Evolutionary conservation across 2,113 vertebrate genomes (phyloP).

Genomic region (Cyanoramphus novaezelandiae): DNA sequence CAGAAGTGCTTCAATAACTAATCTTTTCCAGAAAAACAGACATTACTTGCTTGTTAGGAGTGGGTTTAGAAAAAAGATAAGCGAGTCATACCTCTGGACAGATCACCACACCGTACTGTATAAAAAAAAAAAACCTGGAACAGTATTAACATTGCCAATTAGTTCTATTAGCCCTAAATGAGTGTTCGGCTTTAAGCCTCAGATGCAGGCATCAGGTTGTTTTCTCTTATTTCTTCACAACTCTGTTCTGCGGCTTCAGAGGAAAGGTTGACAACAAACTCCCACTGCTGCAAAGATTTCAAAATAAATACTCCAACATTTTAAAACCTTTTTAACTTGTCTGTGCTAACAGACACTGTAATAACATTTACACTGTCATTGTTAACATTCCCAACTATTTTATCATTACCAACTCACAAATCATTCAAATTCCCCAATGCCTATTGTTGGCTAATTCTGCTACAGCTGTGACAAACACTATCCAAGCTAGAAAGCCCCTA

Average conservation of each 20-base stretch:
- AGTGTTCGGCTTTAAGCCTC: background rate
- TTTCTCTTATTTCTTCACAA: background rate
- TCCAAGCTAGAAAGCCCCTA: background rate
- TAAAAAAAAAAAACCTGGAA: background rate
- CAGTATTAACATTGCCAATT: background rate
- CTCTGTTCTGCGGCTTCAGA: background rate
- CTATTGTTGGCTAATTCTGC: background rate
- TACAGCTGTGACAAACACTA: background rate
- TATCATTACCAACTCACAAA: background rate
- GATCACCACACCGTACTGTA: fast-evolving
- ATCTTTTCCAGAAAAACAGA: background rate
- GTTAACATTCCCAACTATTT: background rate
- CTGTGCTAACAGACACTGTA: background rate
- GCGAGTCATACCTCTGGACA: background rate
- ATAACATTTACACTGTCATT: background rate
- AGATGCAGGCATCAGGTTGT: background rate
- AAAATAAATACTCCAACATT: background rate
- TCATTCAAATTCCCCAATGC: background rate
- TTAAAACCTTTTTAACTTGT: background rate
- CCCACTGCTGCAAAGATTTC: background rate
- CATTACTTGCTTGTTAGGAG: background rate
- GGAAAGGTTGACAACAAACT: background rate
- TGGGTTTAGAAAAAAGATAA: background rate
- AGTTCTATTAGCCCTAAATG: background rate
- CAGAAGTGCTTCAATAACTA: background rate